phyloP scores from a whole-genome alignment of 1,140 invertebrate species.

The Zophobas atratus region DNA sequence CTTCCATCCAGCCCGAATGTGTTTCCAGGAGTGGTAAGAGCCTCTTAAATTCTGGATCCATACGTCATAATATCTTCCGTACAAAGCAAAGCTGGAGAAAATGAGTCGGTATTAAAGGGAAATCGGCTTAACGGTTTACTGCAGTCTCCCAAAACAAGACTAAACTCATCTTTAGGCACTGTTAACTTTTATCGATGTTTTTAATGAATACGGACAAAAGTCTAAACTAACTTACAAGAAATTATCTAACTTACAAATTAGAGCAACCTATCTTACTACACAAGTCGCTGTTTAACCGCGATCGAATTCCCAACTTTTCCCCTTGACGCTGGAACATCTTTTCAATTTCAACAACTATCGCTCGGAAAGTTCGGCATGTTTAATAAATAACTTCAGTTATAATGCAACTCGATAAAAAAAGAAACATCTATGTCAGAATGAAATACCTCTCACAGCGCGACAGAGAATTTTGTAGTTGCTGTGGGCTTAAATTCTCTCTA shows the following conservation, averaged over 20 bases:
- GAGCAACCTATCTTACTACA: neutral
- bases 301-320: neutral
- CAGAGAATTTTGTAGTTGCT: too few relatives aligned
- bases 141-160: slow-evolving; percentile 30
- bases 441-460: too few relatives aligned
- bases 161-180: slow-evolving; percentile 31
- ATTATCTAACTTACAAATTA: slow-evolving; percentile 11
- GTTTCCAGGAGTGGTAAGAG: slow-evolving; percentile 22
- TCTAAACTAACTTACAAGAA: slow-evolving; percentile 14
- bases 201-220: neutral
- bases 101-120: slow-evolving; percentile 38
- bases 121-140: slow-evolving; percentile 37
- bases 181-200: slow-evolving; percentile 39
- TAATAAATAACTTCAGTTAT: too few relatives aligned
- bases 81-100: slow-evolving; percentile 40
- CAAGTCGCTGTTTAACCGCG: neutral
- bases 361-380: too few relatives aligned
- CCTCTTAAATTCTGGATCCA: slow-evolving; percentile 29
- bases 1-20: slow-evolving; percentile 11
- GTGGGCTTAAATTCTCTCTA: too few relatives aligned
- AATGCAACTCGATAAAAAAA: too few relatives aligned
- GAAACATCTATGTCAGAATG: too few relatives aligned
- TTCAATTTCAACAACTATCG: neutral
- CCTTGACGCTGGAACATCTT: neutral
- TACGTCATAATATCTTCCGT: slow-evolving; percentile 34